Conservation (phyloP, 2,888 invertebrate species). For the Phaedon cochleariae region DNA sequence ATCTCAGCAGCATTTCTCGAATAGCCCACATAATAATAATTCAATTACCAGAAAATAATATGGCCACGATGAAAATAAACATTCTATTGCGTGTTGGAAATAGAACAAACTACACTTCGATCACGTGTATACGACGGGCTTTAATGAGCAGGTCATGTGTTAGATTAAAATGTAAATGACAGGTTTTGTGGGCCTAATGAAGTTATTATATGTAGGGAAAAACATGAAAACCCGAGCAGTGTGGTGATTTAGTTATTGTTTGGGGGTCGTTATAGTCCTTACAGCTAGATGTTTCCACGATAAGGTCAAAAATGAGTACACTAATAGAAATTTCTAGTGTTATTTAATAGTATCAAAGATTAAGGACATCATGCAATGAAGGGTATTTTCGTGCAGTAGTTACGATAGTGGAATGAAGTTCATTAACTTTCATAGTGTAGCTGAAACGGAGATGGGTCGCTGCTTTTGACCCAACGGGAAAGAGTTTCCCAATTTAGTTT, state of each 20-base stretch:
- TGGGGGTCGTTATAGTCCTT: slow-evolving; percentile 15
- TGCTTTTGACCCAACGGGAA: too few species aligned
- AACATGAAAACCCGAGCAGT: slow-evolving; percentile 29
- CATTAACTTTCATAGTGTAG: not conserved
- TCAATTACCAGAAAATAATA: slow-evolving; percentile 45
- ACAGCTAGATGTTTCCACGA: slow-evolving; percentile 22
- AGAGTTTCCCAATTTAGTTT: too few species aligned
- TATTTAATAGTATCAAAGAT: slow-evolving; percentile 20
- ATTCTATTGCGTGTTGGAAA: slow-evolving; percentile 35
- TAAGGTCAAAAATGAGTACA: slow-evolving; percentile 22
- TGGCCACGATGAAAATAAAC: slow-evolving; percentile 35
- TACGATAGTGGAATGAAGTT: not conserved
- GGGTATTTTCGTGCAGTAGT: not conserved
- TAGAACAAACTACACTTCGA: slow-evolving; percentile 25
- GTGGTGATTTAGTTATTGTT: slow-evolving; percentile 30
- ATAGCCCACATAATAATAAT: slow-evolving; percentile 44
- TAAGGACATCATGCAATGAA: slow-evolving; percentile 20
- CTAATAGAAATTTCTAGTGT: slow-evolving; percentile 34
- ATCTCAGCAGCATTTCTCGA: slow-evolving; percentile 33
- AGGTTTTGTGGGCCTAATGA: slow-evolving; percentile 36
- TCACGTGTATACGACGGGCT: slow-evolving; percentile 25
- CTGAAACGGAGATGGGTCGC: too few species aligned
- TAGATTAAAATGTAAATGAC: slow-evolving; percentile 39
- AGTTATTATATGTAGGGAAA: slow-evolving; percentile 37
- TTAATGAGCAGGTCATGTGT: slow-evolving; percentile 38